A percentile compares a stretch with the other conserved stretches of the same genome.
Evolutionary conservation across 2,797 vertebrate genomes (phyloP).

Genomic region (Melopsittacus undulatus): DNA sequence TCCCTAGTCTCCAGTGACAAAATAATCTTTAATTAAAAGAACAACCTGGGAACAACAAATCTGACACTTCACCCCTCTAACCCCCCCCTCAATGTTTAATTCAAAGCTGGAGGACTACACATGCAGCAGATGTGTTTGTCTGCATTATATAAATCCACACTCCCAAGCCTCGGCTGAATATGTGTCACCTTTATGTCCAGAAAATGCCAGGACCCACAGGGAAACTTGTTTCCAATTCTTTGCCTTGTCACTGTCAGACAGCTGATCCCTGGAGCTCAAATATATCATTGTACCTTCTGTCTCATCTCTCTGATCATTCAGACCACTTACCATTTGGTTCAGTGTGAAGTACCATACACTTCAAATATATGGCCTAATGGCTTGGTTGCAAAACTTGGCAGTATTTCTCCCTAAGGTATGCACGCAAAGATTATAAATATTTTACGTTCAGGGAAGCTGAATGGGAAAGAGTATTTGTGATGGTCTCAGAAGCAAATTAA

Average conservation of each 20-base stretch:
- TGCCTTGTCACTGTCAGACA: background rate
- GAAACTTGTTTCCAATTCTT: background rate
- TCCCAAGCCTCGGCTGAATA: background rate
- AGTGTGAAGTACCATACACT: background rate
- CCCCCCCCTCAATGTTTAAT: background rate
- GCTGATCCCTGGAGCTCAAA: background rate
- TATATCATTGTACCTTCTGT: slow-evolving; percentile 44
- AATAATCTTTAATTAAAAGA: background rate
- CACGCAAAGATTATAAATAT: background rate
- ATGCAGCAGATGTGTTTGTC: slow-evolving; percentile 62
- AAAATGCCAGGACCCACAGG: slow-evolving; percentile 52
- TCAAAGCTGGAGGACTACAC: background rate
- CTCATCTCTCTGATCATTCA: background rate
- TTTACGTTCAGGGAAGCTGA: background rate
- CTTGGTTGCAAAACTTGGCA: background rate
- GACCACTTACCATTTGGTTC: background rate
- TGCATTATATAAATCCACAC: slow-evolving; percentile 63
- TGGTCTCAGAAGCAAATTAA: slow-evolving; percentile 9
- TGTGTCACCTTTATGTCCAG: slow-evolving; percentile 49
- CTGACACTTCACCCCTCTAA: background rate
- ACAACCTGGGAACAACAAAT: background rate
- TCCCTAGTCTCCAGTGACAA: background rate
- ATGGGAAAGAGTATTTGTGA: background rate
- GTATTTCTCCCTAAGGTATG: background rate
- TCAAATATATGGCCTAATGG: background rate